Evolutionary conservation across 2,113 vertebrate species (phyloP).

Genomic region (Salvelinus alpinus): DNA sequence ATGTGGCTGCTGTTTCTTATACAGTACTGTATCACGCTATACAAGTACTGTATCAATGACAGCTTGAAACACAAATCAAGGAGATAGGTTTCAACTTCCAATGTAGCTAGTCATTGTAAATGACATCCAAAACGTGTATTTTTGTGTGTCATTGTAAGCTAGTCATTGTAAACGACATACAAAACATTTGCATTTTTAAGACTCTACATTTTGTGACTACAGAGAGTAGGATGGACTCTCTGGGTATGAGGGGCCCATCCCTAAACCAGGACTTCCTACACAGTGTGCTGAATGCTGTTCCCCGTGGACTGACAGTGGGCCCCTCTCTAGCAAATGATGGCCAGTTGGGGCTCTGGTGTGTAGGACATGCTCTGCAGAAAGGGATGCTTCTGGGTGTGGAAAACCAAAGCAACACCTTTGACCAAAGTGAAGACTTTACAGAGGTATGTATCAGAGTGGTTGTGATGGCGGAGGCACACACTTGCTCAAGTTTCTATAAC

Average conservation of each 20-base stretch:
- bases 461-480: not conserved
- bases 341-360: slow-evolving; percentile 73
- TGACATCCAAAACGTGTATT: no score
- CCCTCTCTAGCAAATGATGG: slow-evolving; percentile 61
- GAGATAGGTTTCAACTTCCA: no score
- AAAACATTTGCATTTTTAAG: not conserved
- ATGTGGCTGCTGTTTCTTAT: no score
- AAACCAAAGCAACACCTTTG: slow-evolving; percentile 12
- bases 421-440: not conserved
- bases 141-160: no score
- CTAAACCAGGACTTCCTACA: slow-evolving; percentile 18
- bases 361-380: slow-evolving; percentile 57
- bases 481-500: not conserved
- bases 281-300: slow-evolving; percentile 54
- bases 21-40: no score
- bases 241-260: not conserved
- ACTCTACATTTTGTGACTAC: not conserved
- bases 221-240: slow-evolving; percentile 1
- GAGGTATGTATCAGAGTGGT: slow-evolving; percentile 13
- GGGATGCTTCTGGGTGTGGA: slow-evolving; percentile 59
- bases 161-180: not conserved
- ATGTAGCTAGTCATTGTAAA: no score
- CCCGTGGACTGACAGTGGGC: slow-evolving; percentile 68
- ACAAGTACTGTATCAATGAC: no score
- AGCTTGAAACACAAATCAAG: no score